Conservation (phyloP, 2,797 vertebrate species). For the Enteromius treurensis region DNA sequence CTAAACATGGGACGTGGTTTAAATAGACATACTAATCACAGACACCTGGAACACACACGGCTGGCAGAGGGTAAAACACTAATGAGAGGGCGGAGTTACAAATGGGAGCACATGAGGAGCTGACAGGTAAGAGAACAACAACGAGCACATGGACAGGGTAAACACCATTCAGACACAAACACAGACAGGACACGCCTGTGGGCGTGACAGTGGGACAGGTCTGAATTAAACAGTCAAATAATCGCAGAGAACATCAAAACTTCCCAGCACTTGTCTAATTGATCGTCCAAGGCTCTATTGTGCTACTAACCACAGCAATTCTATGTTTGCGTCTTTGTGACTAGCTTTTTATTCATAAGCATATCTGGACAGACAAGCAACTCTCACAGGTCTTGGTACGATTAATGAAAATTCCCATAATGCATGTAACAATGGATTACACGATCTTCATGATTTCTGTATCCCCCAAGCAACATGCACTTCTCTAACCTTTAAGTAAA, state of each 20-base stretch:
- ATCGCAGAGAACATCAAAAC: background rate
- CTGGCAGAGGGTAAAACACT: too few species aligned
- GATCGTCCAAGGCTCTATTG: background rate
- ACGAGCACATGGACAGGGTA: too few species aligned
- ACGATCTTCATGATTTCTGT: conserved; percentile 1
- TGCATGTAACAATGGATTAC: background rate
- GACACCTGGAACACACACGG: too few species aligned
- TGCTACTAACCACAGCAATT: background rate
- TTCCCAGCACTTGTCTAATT: background rate
- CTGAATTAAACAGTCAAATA: background rate
- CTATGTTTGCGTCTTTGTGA: background rate
- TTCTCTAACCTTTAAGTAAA: conserved; percentile 28
- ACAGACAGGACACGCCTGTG: too few species aligned
- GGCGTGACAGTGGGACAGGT: too few species aligned
- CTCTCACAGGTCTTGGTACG: background rate
- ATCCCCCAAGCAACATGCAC: conserved; percentile 1
- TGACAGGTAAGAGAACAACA: too few species aligned
- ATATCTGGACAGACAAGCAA: background rate
- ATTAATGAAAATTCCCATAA: background rate
- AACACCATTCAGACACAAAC: too few species aligned
- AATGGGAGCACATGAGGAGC: too few species aligned
- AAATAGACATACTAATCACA: too few species aligned
- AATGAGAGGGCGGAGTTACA: too few species aligned
- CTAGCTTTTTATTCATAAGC: background rate
- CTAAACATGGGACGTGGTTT: too few species aligned